Evolutionary conservation across 2,888 invertebrate species (phyloP).

Genomic region (Hymenopus coronatus): DNA sequence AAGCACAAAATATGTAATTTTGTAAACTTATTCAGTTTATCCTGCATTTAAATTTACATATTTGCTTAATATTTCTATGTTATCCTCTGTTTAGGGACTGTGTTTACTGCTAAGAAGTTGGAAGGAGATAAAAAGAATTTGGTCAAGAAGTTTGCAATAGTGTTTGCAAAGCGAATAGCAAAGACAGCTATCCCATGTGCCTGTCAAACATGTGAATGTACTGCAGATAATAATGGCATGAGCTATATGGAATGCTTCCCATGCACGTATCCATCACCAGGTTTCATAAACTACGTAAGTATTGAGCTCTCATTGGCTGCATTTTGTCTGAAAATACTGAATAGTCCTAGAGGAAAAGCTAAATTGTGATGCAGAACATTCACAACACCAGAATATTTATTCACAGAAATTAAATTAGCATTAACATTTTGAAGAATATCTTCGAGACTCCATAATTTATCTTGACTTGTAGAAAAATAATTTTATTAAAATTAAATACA

Average conservation of each 20-base stretch:
- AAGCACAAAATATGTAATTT: not conserved
- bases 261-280: constrained; percentile 54
- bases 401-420: no score
- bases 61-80: not conserved
- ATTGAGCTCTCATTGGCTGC: not conserved
- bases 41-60: not conserved
- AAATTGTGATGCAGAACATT: not conserved
- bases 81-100: constrained; percentile 48
- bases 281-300: constrained; percentile 53
- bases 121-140: constrained; percentile 55
- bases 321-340: not conserved
- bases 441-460: no score
- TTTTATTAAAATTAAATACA: no score
- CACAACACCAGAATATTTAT: no score
- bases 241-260: constrained; percentile 65
- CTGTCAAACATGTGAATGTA: constrained; percentile 69
- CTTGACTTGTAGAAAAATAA: no score
- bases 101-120: constrained; percentile 62
- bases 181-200: constrained; percentile 57
- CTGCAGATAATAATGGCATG: constrained; percentile 62
- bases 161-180: constrained; percentile 65
- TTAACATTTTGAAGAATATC: no score
- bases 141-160: constrained; percentile 61
- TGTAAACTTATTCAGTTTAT: not conserved
- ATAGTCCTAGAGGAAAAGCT: not conserved